phyloP scores from a whole-genome alignment of 2,888 invertebrate genomes.

The Electrophaes corylata region DNA sequence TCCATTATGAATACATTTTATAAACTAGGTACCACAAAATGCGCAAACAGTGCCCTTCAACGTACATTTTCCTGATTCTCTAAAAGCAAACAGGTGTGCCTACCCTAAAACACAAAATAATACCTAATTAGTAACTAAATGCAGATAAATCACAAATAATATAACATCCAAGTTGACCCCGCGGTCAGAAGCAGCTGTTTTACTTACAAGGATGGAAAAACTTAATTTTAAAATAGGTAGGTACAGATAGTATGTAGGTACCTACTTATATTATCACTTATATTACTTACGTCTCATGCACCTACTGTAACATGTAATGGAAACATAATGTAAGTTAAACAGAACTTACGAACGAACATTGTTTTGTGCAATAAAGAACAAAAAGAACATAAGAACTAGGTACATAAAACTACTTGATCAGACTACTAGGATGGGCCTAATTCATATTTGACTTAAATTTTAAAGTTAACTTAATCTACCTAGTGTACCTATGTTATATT shows the following conservation, averaged over 20 bases:
- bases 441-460: neutral
- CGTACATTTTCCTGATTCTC: neutral
- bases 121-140: constrained; percentile 18
- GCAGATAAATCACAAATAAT: constrained; percentile 20
- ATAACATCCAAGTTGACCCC: neutral
- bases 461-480: constrained; percentile 6
- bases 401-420: constrained; percentile 11
- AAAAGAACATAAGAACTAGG: neutral
- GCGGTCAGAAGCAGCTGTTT: neutral
- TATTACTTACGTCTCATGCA: neutral
- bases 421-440: constrained; percentile 16
- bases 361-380: neutral
- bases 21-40: constrained; percentile 1
- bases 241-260: neutral
- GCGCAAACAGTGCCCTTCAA: constrained; percentile 2
- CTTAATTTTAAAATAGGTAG: neutral
- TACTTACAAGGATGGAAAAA: neutral
- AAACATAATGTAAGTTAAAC: neutral
- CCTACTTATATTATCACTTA: too few species aligned
- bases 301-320: neutral
- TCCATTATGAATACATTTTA: constrained; percentile 6
- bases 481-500: constrained; percentile 1
- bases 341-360: neutral
- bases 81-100: constrained; percentile 7
- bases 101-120: constrained; percentile 4